A percentile compares a stretch with the other conserved stretches of the same genome.
Evolutionary conservation across 2,797 vertebrate species (phyloP).

Genomic region (Orestias chungarensis): DNA sequence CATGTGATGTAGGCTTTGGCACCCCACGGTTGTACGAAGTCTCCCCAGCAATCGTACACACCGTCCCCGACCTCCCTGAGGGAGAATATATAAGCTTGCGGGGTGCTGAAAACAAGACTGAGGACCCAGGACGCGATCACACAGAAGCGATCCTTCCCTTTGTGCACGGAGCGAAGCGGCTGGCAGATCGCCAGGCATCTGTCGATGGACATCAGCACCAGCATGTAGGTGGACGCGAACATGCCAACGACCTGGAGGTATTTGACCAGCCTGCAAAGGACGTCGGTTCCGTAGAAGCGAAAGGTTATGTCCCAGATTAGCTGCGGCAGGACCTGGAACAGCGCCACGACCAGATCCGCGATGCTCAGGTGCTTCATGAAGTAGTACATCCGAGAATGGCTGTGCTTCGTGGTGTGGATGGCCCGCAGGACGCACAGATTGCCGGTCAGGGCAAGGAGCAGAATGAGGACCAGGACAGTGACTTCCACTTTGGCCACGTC

Average conservation of each 20-base stretch:
- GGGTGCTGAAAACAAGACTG: slow-evolving; percentile 91
- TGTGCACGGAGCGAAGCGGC: slow-evolving; percentile 88
- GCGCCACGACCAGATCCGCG: slow-evolving; percentile 93
- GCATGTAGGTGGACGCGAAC: slow-evolving; percentile 99
- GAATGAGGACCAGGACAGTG: slow-evolving; percentile 87
- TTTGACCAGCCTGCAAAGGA: slow-evolving; percentile 92
- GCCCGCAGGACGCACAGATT: slow-evolving; percentile 93
- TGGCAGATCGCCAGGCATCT: slow-evolving; percentile 95
- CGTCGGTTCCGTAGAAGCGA: slow-evolving; percentile 93
- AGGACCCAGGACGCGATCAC: slow-evolving; percentile 92
- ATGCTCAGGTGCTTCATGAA: slow-evolving; percentile 99
- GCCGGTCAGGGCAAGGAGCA: slow-evolving; percentile 90
- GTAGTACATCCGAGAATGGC: slow-evolving; percentile 95
- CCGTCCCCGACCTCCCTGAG: slow-evolving; percentile 87
- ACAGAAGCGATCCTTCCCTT: slow-evolving; percentile 85
- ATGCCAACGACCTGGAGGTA: slow-evolving; percentile 97
- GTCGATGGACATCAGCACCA: slow-evolving; percentile 96
- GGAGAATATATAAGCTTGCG: slow-evolving; percentile 95
- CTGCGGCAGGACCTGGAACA: slow-evolving; percentile 97
- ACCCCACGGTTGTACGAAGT: slow-evolving; percentile 95
- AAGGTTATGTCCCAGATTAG: slow-evolving; percentile 99
- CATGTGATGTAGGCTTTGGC: slow-evolving; percentile 95
- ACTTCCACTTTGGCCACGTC: slow-evolving; percentile 96
- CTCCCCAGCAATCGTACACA: slow-evolving; percentile 94
- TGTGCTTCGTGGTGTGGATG: slow-evolving; percentile 88